These are phyloP conservation scores for Metalampra italica DNA, from an alignment of 2,888 invertebrate genomes.

Conservation along the genomic window DNA sequence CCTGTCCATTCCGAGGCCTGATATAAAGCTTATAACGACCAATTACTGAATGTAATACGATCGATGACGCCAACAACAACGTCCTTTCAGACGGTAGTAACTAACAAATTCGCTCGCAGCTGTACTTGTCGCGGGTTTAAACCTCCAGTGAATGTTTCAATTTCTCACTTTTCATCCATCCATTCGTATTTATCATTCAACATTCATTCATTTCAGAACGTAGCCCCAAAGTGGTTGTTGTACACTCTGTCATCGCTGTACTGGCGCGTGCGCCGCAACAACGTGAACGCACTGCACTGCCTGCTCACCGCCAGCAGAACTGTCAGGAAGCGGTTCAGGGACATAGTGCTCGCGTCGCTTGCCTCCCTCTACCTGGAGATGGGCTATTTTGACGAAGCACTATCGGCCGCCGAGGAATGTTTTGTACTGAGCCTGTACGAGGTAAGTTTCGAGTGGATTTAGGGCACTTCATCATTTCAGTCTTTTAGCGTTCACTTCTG, in stretches of 20 bases:
- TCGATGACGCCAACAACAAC: no score
- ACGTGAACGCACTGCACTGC: slow-evolving; percentile 84
- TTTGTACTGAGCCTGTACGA: slow-evolving; percentile 80
- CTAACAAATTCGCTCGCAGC: no score
- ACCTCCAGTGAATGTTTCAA: no score
- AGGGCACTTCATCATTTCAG: no score
- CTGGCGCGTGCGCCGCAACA: slow-evolving; percentile 86
- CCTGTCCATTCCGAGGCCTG: no score
- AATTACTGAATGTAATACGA: no score
- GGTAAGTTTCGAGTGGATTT: slow-evolving; percentile 55
- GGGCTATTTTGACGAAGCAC: slow-evolving; percentile 81
- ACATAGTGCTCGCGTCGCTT: slow-evolving; percentile 83
- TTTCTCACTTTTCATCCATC: no score
- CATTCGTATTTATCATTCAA: no score
- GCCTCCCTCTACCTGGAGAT: slow-evolving; percentile 83
- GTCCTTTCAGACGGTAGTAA: no score
- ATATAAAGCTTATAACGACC: no score
- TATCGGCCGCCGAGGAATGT: slow-evolving; percentile 80
- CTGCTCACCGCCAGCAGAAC: slow-evolving; percentile 77
- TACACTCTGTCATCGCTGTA: slow-evolving; percentile 86
- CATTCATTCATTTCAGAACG: slow-evolving; percentile 67
- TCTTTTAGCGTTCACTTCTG: no score
- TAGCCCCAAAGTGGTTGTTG: slow-evolving; percentile 86
- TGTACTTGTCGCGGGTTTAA: no score
- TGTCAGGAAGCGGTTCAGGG: slow-evolving; percentile 73